Evolutionary conservation across 2,797 vertebrate species (phyloP).

Genomic region (Myiothlypis chrysogaster): DNA sequence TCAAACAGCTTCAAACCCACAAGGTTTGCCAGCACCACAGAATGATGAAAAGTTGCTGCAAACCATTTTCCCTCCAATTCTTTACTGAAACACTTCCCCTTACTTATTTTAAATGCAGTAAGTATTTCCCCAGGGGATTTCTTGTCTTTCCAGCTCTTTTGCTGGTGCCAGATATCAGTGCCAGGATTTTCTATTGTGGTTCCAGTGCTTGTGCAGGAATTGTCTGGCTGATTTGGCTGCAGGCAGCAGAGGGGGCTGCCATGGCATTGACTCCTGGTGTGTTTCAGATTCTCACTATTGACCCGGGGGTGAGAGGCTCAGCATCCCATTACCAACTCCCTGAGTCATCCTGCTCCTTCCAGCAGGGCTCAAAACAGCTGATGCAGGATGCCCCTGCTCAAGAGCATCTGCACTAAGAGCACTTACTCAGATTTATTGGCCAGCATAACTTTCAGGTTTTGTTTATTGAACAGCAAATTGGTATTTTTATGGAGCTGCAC

Average conservation of each 20-base stretch:
- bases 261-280: constrained; percentile 1
- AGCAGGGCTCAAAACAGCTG: not conserved
- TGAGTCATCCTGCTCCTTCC: not conserved
- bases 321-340: constrained; percentile 21
- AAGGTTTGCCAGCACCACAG: not conserved
- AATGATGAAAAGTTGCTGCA: not conserved
- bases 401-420: constrained; percentile 9
- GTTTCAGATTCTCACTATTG: constrained; percentile 20
- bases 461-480: not conserved
- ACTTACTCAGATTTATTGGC: not conserved
- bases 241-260: not conserved
- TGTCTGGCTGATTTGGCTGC: not conserved
- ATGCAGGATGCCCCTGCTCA: constrained; percentile 8
- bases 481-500: not conserved
- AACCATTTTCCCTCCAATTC: not conserved
- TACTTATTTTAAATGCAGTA: not conserved
- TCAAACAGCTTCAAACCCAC: not conserved
- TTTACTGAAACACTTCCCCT: not conserved
- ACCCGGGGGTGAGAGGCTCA: constrained; percentile 28
- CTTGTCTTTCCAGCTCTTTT: not conserved
- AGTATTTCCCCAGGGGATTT: not conserved
- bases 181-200: not conserved
- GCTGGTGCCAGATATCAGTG: not conserved
- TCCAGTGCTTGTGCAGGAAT: not conserved
- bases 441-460: not conserved